Evolutionary conservation across 2,888 invertebrate genomes (phyloP), one percentile per base, ranked within the genome.

Genomic region (Leucania comma): DNA sequence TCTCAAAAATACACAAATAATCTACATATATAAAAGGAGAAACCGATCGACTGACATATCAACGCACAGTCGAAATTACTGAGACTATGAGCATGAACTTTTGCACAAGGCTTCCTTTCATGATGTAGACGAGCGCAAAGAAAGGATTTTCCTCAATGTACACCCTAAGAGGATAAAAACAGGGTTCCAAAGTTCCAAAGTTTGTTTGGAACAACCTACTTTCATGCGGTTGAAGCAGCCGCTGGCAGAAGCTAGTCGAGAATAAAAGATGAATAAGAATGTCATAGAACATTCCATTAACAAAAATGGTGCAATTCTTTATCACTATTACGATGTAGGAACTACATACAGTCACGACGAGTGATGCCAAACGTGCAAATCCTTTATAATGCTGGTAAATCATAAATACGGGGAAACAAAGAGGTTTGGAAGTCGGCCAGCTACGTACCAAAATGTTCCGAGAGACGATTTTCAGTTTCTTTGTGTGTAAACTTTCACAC

Each of bases 391-490:
- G 83, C 81, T 78, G 65, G 74, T 88, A 90, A 92, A 91, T 93
- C 93, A 92, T 90, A 91, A 85, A 82, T 81, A 80, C 84, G 46
- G 67, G 87, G 89, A 87, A 93, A 94, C 94, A 94, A 94, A 94
- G 94, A 92, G 83, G 74, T 65, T 83, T 94, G 94, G 94, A 91
- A 63, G 42, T 6, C 20, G 46, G 93, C 94, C 94, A 93, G 90
- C 62, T 80, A 68, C 76, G 79, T 83, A 85, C 80, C 77, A 85
- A 86, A 82, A 82, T 83, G 85, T 84, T 81, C 78, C 72, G 84
- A 78, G 81, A 86, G 81, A 85, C 77, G 72, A 71, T 74, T 86
- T 87, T 88, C 87, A 80, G 87, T 88, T 91, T 90, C 93, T 94
- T 93, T 94, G 94, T 94, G 90, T 88, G 88, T 89, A 89, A 89